Evolutionary conservation across 1,140 invertebrate genomes (phyloP).

Genomic region (Neelides sp.): DNA sequence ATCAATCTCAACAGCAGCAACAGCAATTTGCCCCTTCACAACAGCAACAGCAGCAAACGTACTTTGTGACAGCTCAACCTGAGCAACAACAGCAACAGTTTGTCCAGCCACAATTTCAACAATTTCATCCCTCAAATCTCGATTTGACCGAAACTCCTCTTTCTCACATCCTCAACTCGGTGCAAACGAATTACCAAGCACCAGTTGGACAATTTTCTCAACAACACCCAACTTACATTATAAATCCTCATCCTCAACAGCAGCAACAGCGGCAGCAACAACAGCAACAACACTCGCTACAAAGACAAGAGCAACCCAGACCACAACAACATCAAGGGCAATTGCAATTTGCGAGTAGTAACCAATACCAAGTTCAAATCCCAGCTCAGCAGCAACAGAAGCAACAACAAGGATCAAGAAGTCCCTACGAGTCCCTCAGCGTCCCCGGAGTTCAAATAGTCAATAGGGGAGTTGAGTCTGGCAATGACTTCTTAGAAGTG

Average conservation of each 20-base stretch:
- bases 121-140: neutral
- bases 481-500: constrained; percentile 28
- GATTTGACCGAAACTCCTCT: neutral
- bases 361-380: neutral
- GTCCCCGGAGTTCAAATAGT: constrained; percentile 15
- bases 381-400: neutral
- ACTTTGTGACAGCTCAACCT: neutral
- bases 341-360: neutral
- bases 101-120: neutral
- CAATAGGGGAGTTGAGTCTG: constrained; percentile 13
- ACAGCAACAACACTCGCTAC: neutral
- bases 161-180: neutral
- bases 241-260: neutral
- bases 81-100: neutral
- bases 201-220: constrained; percentile 4
- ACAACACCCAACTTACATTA: neutral
- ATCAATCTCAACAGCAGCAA: constrained; percentile 8
- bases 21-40: constrained; percentile 2
- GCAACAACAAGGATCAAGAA: neutral
- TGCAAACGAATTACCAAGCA: neutral
- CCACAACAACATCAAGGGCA: neutral
- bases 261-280: constrained; percentile 8
- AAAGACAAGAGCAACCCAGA: neutral
- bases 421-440: neutral
- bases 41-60: neutral